phyloP scores from a whole-genome alignment of 2,888 invertebrate genomes.

The Acleris literana region DNA sequence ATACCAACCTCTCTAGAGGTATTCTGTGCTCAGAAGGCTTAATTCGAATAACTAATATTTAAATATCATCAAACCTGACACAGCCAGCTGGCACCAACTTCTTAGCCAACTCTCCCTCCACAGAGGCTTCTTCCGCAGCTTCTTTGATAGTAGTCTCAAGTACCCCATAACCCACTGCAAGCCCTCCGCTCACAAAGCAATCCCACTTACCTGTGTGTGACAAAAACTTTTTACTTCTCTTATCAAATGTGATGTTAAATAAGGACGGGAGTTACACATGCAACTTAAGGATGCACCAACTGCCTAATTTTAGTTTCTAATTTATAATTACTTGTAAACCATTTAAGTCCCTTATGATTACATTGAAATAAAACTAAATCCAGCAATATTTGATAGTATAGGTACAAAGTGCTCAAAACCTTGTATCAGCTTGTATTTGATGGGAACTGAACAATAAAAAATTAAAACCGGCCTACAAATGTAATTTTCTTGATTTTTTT shows the following conservation, averaged over 20 bases:
- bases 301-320: background rate
- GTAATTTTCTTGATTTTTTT: no score
- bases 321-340: background rate
- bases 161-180: conserved; percentile 94
- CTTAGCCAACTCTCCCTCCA: conserved; percentile 90
- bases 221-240: no score
- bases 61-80: conserved; percentile 85
- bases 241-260: background rate
- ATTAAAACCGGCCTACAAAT: no score
- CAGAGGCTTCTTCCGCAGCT: conserved; percentile 96
- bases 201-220: conserved; percentile 90
- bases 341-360: no score
- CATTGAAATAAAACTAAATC: no score
- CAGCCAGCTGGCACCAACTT: conserved; percentile 90
- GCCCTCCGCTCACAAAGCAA: conserved; percentile 97
- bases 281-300: background rate
- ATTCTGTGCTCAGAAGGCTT: background rate
- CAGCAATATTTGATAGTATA: no score
- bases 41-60: background rate
- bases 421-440: no score
- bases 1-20: background rate
- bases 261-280: no score
- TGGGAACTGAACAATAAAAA: no score
- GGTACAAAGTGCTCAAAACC: no score
- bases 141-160: conserved; percentile 96